Base-by-base conservation (phyloP, 2,113 vertebrate species). In the Neodontobutis hainanensis region DNA sequence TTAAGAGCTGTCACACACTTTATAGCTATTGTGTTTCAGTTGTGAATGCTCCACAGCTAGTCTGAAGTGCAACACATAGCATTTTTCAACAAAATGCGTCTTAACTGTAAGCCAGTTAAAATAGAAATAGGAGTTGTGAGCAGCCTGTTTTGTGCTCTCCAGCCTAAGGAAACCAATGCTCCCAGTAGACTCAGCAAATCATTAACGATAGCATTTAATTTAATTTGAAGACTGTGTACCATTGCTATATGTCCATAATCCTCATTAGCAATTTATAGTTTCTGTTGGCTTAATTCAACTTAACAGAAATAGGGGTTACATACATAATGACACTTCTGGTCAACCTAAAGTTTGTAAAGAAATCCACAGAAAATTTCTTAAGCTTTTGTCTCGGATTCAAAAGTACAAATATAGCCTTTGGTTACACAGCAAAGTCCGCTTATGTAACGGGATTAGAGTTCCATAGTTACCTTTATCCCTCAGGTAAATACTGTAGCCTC, bases 1-100 rank as follows among this genome's bases (percentile, higher is more conserved):
- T 90, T 88, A 90, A 70, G 84, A 87, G 85, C 87, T 89, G 88
- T 91, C 90, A 90, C 88, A 88, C 82, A 88, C 74, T 88, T 84
- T 84, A 80, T 59, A 69, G 85, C 75, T 66, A 83, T 89, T 90
- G 86, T 90, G 87, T 70, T 85, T 70, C 70, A 68, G 67, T 68
- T 68, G 75, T 85, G 84, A 81, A 71, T 69, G 51, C 75, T 78
- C 58, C 50, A 36, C 19, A 70, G 61, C 77, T 9, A 57, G 68
- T 60, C 42, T 61, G 59, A 45, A 65, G 51, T 62, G 64, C 68
- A 81, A 73, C 61, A 73, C 65, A 65, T 64, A 74, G 65, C 62
- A 64, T 85, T 89, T 87, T 56, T 59, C 80, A 83, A 82, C 70
- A 74, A 85, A 83, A 80, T 53, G 27, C 68, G 63, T 73, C 63